Evolutionary conservation across 2,888 invertebrate species (phyloP).

Genomic region (Tridacna crocea): DNA sequence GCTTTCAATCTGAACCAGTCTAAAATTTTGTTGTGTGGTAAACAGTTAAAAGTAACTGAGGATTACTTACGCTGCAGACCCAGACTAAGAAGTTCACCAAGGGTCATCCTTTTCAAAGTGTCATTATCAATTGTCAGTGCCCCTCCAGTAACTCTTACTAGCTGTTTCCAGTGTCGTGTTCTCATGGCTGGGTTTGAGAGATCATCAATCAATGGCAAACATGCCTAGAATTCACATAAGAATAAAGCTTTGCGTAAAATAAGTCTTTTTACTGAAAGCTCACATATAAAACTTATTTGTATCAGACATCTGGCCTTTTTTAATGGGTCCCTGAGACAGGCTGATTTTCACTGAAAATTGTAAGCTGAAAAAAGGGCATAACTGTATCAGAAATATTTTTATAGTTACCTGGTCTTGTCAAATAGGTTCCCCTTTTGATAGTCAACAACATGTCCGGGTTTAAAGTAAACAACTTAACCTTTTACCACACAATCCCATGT

Average conservation of each 20-base stretch:
- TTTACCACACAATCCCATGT: too few species aligned
- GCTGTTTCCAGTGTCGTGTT: conserved; percentile 84
- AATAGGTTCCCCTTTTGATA: too few species aligned
- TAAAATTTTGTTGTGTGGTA: too few species aligned
- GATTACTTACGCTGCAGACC: conserved; percentile 82
- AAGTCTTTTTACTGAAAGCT: too few species aligned
- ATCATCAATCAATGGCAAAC: conserved; percentile 83
- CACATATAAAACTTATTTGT: background rate
- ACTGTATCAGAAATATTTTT: too few species aligned
- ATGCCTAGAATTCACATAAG: conserved; percentile 68
- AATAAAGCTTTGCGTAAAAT: too few species aligned
- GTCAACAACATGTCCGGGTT: too few species aligned
- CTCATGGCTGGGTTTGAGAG: conserved; percentile 84
- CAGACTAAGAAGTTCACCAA: conserved; percentile 83
- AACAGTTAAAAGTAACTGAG: too few species aligned
- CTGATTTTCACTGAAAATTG: background rate
- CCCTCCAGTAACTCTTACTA: conserved; percentile 83
- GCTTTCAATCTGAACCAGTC: too few species aligned
- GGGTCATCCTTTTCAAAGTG: conserved; percentile 83
- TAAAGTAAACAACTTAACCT: too few species aligned
- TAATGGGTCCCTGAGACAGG: background rate
- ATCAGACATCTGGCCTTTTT: background rate
- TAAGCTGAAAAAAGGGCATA: too few species aligned
- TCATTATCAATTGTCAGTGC: conserved; percentile 83
- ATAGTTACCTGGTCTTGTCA: too few species aligned